Base-by-base conservation (phyloP, 2,113 vertebrate genomes). In the Indicator indicator region DNA sequence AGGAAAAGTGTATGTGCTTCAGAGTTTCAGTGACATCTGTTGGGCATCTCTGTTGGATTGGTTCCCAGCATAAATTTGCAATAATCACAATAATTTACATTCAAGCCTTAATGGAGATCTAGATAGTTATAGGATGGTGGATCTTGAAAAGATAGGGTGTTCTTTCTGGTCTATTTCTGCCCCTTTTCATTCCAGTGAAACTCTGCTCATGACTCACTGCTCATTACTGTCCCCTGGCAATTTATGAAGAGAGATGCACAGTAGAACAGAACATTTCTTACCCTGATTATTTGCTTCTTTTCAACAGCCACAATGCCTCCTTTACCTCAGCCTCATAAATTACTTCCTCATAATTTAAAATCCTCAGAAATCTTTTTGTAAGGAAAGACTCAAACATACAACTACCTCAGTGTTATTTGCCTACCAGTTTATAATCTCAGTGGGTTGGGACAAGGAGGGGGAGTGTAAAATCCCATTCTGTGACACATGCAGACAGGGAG, bases 51-150 rank as follows among this genome's bases (percentile, higher is more conserved):
- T 28, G n/a, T 69, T 96, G 88, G 85, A 73, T 38, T 76, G 27
- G 40, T 62, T 96, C 82, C 75, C 88, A 89, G 83, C 27, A 54
- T 63, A 85, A 85, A 96, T 93, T 83, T 95, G 48, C 69, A 86
- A 81, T 86, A 78, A 86, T 90, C 76, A 78, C 56, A 88, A 68
- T 92, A 63, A 96, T 94, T 95, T 86, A 71, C 70, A 77, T 77
- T 68, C 62, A 88, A 63, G 21, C 52, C 6, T 71, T 71, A 83
- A 81, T 68, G 62, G 80, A 68, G 33, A 81, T 63, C 20, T 83
- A 11, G 54, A 36, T 89, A 64, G 64, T 81, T 88, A 64, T 68
- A 36, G 48, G 23, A 64, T 64, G 20, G 33, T 14, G 13, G 30
- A 86, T 74, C 60, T 86, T 93, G 69, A 86, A 90, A 90, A 30